Evolutionary conservation across 2,797 vertebrate species (phyloP), one percentile per base, ranked within the genome.

Genomic region (Myripristis jacobus): DNA sequence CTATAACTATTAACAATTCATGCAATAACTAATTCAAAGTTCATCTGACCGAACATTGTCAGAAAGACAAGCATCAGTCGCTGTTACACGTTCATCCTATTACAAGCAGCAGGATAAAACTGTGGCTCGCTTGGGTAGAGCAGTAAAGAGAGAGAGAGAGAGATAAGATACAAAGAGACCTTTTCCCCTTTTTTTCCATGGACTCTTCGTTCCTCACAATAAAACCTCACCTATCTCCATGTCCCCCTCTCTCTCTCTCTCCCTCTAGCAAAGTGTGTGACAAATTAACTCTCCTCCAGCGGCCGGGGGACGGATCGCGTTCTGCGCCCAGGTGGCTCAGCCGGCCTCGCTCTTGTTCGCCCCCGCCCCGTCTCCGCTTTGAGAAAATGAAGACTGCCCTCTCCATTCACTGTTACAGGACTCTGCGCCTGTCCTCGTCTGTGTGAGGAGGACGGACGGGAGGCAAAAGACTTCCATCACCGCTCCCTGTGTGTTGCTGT

Each of bases 271-370:
- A 60, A 12, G 36, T 38, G 36, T 29, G 34, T 27, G 2, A 72
- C 77, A 81, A 74, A 88, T 88, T 55, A 66, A 76, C 65, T 80
- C 51, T 55, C 73, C 46, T 70, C 81, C 70, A 75, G 19, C 52
- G 73, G 73, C 73, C 69, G 61, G 63, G 67, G 44, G 71, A 78
- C 65, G 52, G 65, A 68, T 62, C 29, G 43, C 56, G 15, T 19
- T 64, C 24, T 1, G 21, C 66, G 62, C 29, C 29, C 31, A 55
- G n/a, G n/a, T n/a, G n/a, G n/a, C n/a, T n/a, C n/a, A 50, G 44
- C 25, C 51, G 29, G 24, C 22, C 11, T 18, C 34, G 27, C 52
- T n/a, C n/a, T n/a, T n/a, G 27, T 34, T 19, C 18, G 8, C 29
- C 31, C 44, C 29, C 44, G 8, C 15, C 53, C 25, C 24, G 6